Conservation (phyloP, 2,888 invertebrate genomes). For the Cerceris rybyensis region DNA sequence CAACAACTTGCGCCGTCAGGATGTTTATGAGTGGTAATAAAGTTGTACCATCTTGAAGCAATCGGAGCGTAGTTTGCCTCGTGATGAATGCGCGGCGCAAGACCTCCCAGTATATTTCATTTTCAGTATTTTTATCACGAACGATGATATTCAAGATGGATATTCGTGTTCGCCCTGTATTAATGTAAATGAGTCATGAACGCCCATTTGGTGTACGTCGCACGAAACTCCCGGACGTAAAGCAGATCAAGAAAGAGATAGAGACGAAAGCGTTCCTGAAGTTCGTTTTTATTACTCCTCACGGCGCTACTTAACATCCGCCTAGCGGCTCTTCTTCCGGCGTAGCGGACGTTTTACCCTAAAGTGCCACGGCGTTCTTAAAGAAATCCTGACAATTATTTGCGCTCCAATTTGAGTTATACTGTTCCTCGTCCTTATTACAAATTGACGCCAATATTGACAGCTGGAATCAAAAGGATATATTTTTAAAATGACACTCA, state of each 20-base stretch:
- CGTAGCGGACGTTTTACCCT: not conserved
- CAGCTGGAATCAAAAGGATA: too few relatives aligned
- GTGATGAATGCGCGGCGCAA: slow-evolving; percentile 18
- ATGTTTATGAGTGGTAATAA: slow-evolving; percentile 15
- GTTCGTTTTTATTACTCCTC: slow-evolving; percentile 37
- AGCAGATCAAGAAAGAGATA: slow-evolving; percentile 47
- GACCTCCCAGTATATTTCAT: slow-evolving; percentile 35
- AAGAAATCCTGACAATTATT: too few relatives aligned
- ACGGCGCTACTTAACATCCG: slow-evolving; percentile 19
- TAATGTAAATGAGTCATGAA: slow-evolving; percentile 64
- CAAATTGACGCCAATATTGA: too few relatives aligned
- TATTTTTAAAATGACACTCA: too few relatives aligned
- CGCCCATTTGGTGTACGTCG: slow-evolving; percentile 60
- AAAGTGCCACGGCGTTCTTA: too few relatives aligned
- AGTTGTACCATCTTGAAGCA: slow-evolving; percentile 9
- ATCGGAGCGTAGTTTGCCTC: not conserved
- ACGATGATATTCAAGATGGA: slow-evolving; percentile 52
- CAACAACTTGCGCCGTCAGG: too few relatives aligned
- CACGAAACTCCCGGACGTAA: slow-evolving; percentile 40
- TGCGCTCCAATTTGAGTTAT: too few relatives aligned
- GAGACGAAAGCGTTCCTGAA: slow-evolving; percentile 34
- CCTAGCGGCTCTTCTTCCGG: not conserved
- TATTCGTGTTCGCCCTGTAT: slow-evolving; percentile 58
- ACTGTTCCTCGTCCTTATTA: too few relatives aligned
- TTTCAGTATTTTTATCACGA: slow-evolving; percentile 42